Evolutionary conservation across 2,113 vertebrate genomes (phyloP).

Genomic region (Theropithecus gelada): DNA sequence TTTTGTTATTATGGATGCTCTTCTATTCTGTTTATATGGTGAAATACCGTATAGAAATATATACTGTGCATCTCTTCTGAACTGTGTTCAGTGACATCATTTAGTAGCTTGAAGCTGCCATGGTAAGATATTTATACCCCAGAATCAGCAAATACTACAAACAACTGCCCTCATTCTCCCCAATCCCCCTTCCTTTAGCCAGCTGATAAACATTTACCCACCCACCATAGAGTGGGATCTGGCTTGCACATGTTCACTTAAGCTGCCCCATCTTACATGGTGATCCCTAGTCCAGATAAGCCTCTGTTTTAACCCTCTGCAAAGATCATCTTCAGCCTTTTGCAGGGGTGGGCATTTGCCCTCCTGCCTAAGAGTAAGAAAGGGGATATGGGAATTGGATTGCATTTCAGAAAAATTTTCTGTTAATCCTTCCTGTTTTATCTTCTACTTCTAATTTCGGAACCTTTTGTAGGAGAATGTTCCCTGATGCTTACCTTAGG

Average conservation of each 20-base stretch:
- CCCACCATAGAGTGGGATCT: neutral
- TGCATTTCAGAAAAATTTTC: slow-evolving; percentile 5
- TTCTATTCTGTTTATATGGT: neutral
- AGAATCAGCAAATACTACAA: neutral
- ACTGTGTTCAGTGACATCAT: neutral
- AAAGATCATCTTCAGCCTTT: neutral
- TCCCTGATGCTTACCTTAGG: neutral
- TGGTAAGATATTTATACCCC: neutral
- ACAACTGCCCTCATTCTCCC: neutral
- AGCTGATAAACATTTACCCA: neutral
- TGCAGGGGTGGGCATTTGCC: neutral
- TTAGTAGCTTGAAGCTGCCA: slow-evolving; percentile 9
- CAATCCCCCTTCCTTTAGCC: accelerated
- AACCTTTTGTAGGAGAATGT: neutral
- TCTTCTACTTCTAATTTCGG: neutral
- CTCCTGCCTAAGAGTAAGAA: neutral
- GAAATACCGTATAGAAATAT: neutral
- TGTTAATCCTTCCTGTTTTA: slow-evolving; percentile 12
- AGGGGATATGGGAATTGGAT: neutral
- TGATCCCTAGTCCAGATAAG: neutral
- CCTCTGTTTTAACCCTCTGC: neutral
- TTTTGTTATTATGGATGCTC: neutral
- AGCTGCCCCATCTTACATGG: neutral
- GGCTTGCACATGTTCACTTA: neutral
- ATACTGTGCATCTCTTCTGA: neutral